Conservation (phyloP, 2,797 vertebrate genomes). For the Coccyzus lansbergi region DNA sequence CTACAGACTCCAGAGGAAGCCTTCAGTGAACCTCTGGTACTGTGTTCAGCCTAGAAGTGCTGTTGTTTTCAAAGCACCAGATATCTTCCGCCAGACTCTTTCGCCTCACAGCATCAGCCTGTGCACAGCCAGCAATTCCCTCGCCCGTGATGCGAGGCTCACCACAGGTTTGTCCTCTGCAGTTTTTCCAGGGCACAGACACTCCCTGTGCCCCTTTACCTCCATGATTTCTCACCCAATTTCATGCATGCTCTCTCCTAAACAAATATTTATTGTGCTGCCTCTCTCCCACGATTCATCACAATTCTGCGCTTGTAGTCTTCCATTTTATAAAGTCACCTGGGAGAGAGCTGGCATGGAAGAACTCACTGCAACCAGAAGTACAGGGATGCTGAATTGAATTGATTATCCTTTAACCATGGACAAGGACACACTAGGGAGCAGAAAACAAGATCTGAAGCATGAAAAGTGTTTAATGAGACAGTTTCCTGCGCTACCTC, state of each 20-base stretch:
- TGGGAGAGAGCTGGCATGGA: background rate
- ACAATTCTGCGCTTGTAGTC: background rate
- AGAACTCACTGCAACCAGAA: background rate
- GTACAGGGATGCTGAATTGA: background rate
- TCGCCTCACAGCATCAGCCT: background rate
- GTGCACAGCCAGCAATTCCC: too few species aligned
- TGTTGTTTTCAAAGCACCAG: background rate
- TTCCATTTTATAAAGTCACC: background rate
- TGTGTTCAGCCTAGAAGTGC: background rate
- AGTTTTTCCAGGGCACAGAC: background rate
- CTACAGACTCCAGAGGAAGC: background rate
- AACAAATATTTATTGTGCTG: background rate
- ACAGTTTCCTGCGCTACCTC: background rate
- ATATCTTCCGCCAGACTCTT: background rate
- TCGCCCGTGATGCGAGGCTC: rapidly evolving
- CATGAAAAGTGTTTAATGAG: background rate
- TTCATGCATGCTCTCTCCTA: background rate
- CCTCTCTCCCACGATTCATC: background rate
- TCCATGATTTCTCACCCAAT: background rate
- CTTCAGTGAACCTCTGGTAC: background rate
- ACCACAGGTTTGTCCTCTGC: background rate
- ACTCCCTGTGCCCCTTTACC: background rate
- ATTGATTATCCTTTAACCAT: background rate
- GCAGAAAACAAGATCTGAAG: background rate
- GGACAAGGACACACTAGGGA: background rate